Percentiles rank a stretch among this genome's conserved stretches.
Evolutionary conservation across 1,140 invertebrate genomes (phyloP).

Genomic region (Solenopsis invicta): DNA sequence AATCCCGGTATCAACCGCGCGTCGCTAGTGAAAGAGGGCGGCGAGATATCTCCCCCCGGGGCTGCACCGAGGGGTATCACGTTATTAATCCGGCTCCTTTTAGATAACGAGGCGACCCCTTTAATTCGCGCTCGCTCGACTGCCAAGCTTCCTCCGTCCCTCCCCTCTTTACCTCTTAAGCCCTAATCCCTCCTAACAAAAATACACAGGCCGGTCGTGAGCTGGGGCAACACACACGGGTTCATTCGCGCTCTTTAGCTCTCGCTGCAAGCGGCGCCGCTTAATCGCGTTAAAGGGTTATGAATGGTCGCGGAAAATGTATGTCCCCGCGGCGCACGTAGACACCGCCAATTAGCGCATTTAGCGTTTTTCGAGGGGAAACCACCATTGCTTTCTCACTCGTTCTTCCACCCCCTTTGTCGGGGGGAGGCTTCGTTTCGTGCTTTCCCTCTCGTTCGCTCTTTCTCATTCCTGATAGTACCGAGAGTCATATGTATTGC

Average conservation of each 20-base stretch:
- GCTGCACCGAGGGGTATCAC: conserved; percentile 21
- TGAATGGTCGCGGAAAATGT: conserved; percentile 76
- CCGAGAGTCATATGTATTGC: conserved; percentile 34
- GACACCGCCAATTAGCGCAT: conserved; percentile 75
- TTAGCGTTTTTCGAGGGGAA: conserved; percentile 73
- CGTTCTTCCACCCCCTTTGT: neutral
- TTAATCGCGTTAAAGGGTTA: conserved; percentile 79
- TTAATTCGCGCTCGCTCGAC: conserved; percentile 65
- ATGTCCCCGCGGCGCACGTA: conserved; percentile 58
- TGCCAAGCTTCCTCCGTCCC: neutral
- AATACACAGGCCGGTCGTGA: conserved; percentile 65
- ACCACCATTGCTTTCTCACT: conserved; percentile 27
- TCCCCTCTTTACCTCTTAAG: neutral
- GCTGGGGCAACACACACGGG: conserved; percentile 45
- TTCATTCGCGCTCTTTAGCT: conserved; percentile 72
- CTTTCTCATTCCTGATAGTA: conserved; percentile 35
- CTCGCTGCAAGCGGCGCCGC: conserved; percentile 40
- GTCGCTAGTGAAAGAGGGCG: conserved; percentile 16
- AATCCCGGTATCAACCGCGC: conserved; percentile 51
- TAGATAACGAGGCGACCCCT: conserved; percentile 66
- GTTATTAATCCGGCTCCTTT: conserved; percentile 71
- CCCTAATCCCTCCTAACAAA: conserved; percentile 77
- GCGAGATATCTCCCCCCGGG: neutral
- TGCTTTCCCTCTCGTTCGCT: conserved; percentile 43
- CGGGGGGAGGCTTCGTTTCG: neutral